Conservation (phyloP, 2,797 vertebrate genomes). For the Sphaeramia orbicularis region DNA sequence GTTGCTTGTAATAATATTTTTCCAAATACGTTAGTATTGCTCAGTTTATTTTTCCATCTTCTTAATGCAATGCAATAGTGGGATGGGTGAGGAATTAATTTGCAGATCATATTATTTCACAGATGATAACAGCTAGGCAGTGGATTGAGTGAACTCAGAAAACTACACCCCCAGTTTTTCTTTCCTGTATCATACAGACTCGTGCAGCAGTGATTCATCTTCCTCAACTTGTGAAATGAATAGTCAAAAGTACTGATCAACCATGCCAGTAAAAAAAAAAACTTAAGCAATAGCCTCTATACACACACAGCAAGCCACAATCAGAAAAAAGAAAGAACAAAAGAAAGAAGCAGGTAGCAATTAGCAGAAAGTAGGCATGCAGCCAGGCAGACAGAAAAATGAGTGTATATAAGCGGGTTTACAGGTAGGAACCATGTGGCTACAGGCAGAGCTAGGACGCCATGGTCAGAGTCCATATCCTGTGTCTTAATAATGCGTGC, state of each 20-base stretch:
- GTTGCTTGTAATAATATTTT: conserved; percentile 26
- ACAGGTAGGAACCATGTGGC: conserved; percentile 82
- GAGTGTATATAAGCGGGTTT: conserved; percentile 65
- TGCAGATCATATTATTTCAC: conserved; percentile 30
- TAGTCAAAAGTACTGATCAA: conserved; percentile 50
- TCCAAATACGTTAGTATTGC: neutral
- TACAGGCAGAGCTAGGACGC: conserved; percentile 73
- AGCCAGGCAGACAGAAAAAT: conserved; percentile 62
- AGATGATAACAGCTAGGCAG: conserved; percentile 43
- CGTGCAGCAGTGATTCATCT: conserved; percentile 65
- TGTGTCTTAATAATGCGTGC: conserved; percentile 80
- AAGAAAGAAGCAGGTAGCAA: conserved; percentile 20
- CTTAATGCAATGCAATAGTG: conserved; percentile 17
- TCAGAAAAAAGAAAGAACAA: conserved; percentile 23
- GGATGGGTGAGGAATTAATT: conserved; percentile 26
- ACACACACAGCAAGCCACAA: conserved; percentile 15
- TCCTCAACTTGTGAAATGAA: conserved; percentile 41
- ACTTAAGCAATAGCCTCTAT: too few relatives aligned
- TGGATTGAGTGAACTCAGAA: conserved; percentile 28
- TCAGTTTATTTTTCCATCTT: conserved; percentile 13
- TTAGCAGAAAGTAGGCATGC: conserved; percentile 50
- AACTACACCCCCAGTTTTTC: conserved; percentile 14
- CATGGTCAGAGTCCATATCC: conserved; percentile 81
- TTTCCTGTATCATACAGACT: conserved; percentile 43
- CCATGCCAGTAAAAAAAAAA: conserved; percentile 11